A percentile compares a stretch with the other conserved stretches of the same genome.
Conservation (phyloP, 2,797 vertebrate species). For the Huso huso region DNA sequence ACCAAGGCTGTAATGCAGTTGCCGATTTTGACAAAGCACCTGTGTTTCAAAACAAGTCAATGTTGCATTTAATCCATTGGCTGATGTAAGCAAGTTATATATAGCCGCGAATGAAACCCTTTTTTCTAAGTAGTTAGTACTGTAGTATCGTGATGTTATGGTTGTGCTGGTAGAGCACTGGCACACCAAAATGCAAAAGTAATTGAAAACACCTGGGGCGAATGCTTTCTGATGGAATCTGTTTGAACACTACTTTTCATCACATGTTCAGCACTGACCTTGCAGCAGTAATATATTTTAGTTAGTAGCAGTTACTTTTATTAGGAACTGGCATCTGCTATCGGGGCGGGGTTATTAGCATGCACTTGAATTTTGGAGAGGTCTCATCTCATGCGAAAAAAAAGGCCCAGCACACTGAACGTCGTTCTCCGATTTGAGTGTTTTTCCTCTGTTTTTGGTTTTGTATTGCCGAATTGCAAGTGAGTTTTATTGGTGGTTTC, state of each 20-base stretch:
- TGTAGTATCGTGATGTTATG: slow-evolving; percentile 12
- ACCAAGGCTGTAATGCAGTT: slow-evolving; percentile 20
- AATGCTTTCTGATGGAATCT: slow-evolving; percentile 28
- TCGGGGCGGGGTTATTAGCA: not conserved
- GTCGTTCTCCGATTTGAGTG: too few relatives aligned
- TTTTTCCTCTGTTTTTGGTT: too few relatives aligned
- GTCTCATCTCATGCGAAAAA: not conserved
- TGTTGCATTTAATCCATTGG: slow-evolving; percentile 25
- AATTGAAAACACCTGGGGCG: slow-evolving; percentile 38
- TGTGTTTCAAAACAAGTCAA: slow-evolving; percentile 34
- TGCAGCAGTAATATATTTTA: slow-evolving; percentile 25
- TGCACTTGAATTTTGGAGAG: not conserved
- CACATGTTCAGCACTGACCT: slow-evolving; percentile 14
- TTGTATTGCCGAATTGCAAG: too few relatives aligned
- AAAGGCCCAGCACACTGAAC: not conserved
- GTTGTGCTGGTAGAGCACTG: slow-evolving; percentile 18
- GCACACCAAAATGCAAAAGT: slow-evolving; percentile 23
- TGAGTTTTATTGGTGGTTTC: too few relatives aligned
- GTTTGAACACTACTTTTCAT: slow-evolving; percentile 30
- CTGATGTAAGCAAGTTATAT: slow-evolving; percentile 24
- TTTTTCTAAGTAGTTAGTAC: slow-evolving; percentile 19
- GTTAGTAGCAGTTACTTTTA: slow-evolving; percentile 18
- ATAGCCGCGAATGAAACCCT: slow-evolving; percentile 22
- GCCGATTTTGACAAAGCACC: slow-evolving; percentile 33
- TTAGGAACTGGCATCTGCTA: slow-evolving; percentile 23